Base-by-base conservation (phyloP, 2,797 vertebrate genomes). In the Alosa sapidissima region DNA sequence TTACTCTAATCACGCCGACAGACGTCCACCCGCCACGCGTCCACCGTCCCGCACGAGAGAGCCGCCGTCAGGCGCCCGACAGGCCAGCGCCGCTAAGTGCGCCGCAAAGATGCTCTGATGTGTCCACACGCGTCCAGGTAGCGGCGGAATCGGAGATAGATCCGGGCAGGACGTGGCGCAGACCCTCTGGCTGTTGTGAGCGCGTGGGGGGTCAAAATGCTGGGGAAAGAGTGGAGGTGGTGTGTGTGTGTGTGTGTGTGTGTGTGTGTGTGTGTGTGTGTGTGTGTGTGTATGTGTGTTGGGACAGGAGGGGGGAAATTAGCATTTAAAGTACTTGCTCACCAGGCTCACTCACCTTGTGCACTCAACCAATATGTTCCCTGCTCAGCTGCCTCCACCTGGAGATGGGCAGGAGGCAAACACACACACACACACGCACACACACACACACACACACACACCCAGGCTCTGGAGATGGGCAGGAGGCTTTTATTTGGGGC, bases 311-410 rank as follows among this genome's bases (percentile, higher is more conserved):
- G 19, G 68, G 24, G n/a, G 24, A 85, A 93, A 94, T 95, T 94
- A 94, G 93, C 94, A 94, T 95, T 93, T 93, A 94, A 94, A 95
- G 92, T 93, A 94, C 88, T 89, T 88, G 86, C 92, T 91, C 91
- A 89, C 86, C 91, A 89, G 91, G 92, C 91, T 88, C 92, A 89
- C 89, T 89, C 91, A 94, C 92, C 93, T 93, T 87, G 90, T 88
- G 92, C 88, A 89, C 91, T 89, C 92, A 91, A 92, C 86, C 93
- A 92, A 88, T 90, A 91, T 92, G 89, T 68, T n/a, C 89, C 93
- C 93, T 8, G 89, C 75, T 86, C 75, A 87, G 78, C 84, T 85
- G 87, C 84, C 68, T 87, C 84, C 75, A 85, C 28, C 28, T 28
- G 28, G 28, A 28, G 28, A 28, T 28, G 28, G 28, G 28, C 28